Evolutionary conservation across 2,113 vertebrate genomes (phyloP), one percentile per base, ranked within the genome.

Genomic region (Sylvicapra grimmia): DNA sequence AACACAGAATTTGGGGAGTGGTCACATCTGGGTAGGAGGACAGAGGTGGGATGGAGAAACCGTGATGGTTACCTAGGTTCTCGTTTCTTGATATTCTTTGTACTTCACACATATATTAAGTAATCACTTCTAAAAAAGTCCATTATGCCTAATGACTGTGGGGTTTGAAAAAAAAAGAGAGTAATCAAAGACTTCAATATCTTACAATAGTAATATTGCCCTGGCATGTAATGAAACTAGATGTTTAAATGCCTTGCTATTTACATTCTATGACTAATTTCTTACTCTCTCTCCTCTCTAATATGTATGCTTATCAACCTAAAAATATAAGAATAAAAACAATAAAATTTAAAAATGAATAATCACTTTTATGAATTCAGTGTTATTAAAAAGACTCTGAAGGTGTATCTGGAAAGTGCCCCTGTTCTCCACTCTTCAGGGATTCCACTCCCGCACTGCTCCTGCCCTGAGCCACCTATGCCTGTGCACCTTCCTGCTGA

Each of bases 401-500:
- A 86, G 53, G 25, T 14, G 2, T 54, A 10, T 58, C n/a, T 58
- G 65, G 13, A 58, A 68, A 36, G 40, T 6, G 25, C 18, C 10
- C 13, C 6, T 16, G 13, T 63, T 63, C 54, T n/a, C 40, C 21
- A 21, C 2, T 11, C 14, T 80, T 83, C 36, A 44, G 53, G 25
- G 23, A 47, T 40, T 27, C 61, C 51, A 47, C 33, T 23, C 19
- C 9, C 61, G 4, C 40, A 27, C 61, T 25, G 9, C 47, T 7
- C 11, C 44, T 2, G 3, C 14, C 53, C 51, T 25, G 19, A 14
- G 31, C 8, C 11, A 25, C 40, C 27, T 13, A 0, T 1, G 11
- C 23, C 14, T 0, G 3, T 27, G 33, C 14, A 4, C 12, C 27
- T 29, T 3, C 23, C 4, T 21, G 19, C 5, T n/a, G 25, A 29